Evolutionary conservation across 2,113 vertebrate species (phyloP).

Genomic region (Arizona elegans): DNA sequence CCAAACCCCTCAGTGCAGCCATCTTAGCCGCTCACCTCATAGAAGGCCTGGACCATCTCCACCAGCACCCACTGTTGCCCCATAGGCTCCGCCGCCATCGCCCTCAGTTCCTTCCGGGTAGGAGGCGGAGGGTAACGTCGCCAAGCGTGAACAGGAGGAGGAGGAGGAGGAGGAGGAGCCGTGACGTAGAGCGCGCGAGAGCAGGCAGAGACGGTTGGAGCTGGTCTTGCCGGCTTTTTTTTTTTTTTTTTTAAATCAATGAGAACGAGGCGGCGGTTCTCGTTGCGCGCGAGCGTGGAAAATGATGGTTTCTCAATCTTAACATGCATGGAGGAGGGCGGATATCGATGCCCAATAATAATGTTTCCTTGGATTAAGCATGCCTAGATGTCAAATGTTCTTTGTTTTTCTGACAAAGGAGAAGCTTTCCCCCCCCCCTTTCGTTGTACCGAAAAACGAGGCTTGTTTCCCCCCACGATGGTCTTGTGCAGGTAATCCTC

Average conservation of each 20-base stretch:
- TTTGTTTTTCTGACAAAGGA: not conserved
- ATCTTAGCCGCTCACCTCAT: conserved; percentile 75
- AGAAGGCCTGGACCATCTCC: conserved; percentile 95
- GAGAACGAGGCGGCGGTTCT: not conserved
- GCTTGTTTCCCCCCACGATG: not conserved
- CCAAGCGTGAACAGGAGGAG: too few relatives aligned
- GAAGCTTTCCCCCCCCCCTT: not conserved
- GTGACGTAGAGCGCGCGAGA: not conserved
- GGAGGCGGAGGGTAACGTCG: not conserved
- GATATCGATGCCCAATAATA: not conserved
- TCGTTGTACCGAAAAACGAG: not conserved
- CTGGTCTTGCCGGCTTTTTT: not conserved
- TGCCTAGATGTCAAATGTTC: not conserved
- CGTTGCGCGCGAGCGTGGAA: not conserved
- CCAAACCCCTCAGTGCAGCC: not conserved
- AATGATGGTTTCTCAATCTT: not conserved
- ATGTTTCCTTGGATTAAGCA: not conserved
- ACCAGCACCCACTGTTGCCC: conserved; percentile 95
- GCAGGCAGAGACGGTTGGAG: not conserved
- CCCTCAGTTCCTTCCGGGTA: conserved; percentile 34
- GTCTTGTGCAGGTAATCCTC: not conserved
- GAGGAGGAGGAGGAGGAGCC: too few relatives aligned
- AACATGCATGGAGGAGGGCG: not conserved
- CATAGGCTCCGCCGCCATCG: conserved; percentile 69
- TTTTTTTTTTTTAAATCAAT: not conserved